Evolutionary conservation across 2,113 vertebrate genomes (phyloP).

Genomic region (Aepyceros melampus): DNA sequence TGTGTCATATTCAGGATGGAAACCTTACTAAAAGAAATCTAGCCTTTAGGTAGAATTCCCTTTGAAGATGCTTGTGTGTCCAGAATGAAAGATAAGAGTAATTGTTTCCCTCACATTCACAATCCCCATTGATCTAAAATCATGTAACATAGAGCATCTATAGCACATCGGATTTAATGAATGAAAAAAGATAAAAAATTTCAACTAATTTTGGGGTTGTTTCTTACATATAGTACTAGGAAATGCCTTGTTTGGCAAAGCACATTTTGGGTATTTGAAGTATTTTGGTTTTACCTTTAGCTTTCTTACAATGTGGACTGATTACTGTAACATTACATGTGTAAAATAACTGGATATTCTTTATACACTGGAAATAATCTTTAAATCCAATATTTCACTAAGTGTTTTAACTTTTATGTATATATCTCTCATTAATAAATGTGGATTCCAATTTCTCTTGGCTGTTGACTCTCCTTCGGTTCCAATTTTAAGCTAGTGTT

Average conservation of each 20-base stretch:
- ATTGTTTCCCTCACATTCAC: constrained; percentile 34
- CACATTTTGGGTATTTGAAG: constrained; percentile 73
- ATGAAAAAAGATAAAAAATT: constrained; percentile 55
- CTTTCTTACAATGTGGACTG: constrained; percentile 84
- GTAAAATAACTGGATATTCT: constrained; percentile 82
- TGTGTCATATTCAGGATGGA: background rate
- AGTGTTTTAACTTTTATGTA: constrained; percentile 95
- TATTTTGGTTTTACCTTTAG: constrained; percentile 71
- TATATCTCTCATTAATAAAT: constrained; percentile 96
- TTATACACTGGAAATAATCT: constrained; percentile 84
- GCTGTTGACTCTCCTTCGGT: constrained; percentile 12
- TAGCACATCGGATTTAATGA: constrained; percentile 66
- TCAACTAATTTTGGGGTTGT: constrained; percentile 58
- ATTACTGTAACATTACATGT: constrained; percentile 86
- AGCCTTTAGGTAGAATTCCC: background rate
- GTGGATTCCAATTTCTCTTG: constrained; percentile 91
- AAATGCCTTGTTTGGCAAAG: constrained; percentile 71
- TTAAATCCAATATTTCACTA: constrained; percentile 88
- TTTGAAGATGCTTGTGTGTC: background rate
- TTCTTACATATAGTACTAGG: constrained; percentile 69
- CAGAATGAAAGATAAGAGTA: constrained; percentile 17
- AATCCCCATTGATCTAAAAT: constrained; percentile 38
- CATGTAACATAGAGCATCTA: constrained; percentile 44
- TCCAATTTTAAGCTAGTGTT: background rate
- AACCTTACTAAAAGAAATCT: background rate